A percentile compares a stretch with the other conserved stretches of the same genome.
These are phyloP conservation scores for Epiperipatus broadwayi DNA, from an alignment of 2,888 invertebrate genomes.

Conservation along the genomic window DNA sequence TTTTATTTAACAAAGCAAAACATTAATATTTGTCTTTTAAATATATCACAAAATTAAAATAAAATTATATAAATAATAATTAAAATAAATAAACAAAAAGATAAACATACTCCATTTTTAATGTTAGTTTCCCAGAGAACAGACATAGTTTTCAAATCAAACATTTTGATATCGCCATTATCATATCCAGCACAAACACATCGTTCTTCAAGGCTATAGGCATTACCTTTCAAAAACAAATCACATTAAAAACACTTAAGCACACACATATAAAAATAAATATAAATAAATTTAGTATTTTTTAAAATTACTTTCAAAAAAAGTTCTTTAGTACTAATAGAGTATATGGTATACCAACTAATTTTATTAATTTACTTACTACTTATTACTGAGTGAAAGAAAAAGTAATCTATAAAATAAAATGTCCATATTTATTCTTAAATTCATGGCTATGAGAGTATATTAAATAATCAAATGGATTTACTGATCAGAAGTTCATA, in stretches of 20 bases:
- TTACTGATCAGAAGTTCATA: no score
- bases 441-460: no score
- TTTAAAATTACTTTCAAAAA: background rate
- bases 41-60: background rate
- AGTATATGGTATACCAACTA: background rate
- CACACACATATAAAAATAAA: no score
- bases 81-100: constrained; percentile 33
- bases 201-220: constrained; percentile 64
- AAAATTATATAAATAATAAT: constrained; percentile 41
- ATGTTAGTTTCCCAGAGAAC: constrained; percentile 76
- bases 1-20: no score
- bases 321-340: background rate
- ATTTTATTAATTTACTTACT: no score
- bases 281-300: no score
- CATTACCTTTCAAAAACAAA: constrained; percentile 40
- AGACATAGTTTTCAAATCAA: constrained; percentile 62
- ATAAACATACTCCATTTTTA: constrained; percentile 48
- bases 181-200: constrained; percentile 80
- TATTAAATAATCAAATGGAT: no score
- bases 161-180: constrained; percentile 86
- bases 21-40: no score
- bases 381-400: no score
- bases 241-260: no score
- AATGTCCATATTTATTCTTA: no score
- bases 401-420: no score